Base-by-base conservation (phyloP, 2,888 invertebrate species). In the Electrophaes corylata region DNA sequence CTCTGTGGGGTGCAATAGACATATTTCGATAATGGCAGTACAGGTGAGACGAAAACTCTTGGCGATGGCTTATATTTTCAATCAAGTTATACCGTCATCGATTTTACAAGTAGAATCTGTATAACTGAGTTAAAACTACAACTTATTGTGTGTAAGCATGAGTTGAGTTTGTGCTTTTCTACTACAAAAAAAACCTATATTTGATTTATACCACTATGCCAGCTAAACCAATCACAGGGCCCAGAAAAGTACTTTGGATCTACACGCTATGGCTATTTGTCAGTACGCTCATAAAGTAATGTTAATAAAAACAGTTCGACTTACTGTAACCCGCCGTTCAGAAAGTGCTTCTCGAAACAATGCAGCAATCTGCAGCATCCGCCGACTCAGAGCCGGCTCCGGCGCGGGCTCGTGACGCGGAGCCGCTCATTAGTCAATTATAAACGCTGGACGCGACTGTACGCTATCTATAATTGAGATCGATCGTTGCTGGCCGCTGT, bases 381-480 rank as follows among this genome's bases (percentile, higher is more conserved):
- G 53, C 20, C 26, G 19, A n/a, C n/a, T n/a, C n/a, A n/a, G n/a
- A n/a, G n/a, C n/a, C n/a, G n/a, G n/a, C n/a, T n/a, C n/a, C n/a
- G n/a, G n/a, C n/a, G n/a, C n/a, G n/a, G n/a, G 50, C 10, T 57
- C 57, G 57, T 57, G 57, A 45, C 51, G 54, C 64, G 60, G 60
- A 48, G 63, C 58, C 63, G 39, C 59, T 57, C 64, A 40, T 52
- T 60, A 67, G 54, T 53, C 65, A 60, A 62, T 62, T 56, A 62
- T 55, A 23, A 19, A 19, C 54, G 51, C 61, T 65, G 62, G 57
- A 53, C 65, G 54, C 63, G 63, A 60, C 51, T 63, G 57, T 57
- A 50, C 57, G 41, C 70, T 82, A 83, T 83, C 83, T 83, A 82
- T 83, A 83, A 83, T 83, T 83, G 78, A 73, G 80, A 83, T 83